phyloP scores from a whole-genome alignment of 2,113 vertebrate genomes.

The Balaeniceps rex region DNA sequence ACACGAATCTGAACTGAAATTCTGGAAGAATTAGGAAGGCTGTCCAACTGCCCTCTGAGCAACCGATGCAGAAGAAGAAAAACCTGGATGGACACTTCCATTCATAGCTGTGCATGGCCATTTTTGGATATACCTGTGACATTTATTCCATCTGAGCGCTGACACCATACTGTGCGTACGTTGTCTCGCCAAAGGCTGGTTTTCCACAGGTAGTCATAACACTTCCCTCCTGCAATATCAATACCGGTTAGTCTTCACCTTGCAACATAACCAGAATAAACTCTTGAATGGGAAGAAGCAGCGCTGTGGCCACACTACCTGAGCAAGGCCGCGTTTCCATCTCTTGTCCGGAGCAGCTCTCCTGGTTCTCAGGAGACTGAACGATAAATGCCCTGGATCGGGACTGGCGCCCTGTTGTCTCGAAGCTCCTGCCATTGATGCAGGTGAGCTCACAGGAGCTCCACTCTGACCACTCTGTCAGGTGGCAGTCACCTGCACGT shows the following conservation, averaged over 20 bases:
- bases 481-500: conserved; percentile 89
- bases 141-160: conserved; percentile 93
- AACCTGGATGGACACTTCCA: neutral
- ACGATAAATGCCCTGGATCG: conserved; percentile 87
- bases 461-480: conserved; percentile 95
- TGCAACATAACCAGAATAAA: neutral
- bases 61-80: neutral
- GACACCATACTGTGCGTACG: conserved; percentile 90
- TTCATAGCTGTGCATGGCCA: accelerated
- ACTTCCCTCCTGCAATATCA: conserved; percentile 84
- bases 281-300: neutral
- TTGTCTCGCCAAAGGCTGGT: conserved; percentile 89
- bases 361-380: conserved; percentile 84
- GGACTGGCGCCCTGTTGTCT: conserved; percentile 83
- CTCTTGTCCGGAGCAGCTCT: conserved; percentile 85
- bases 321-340: conserved; percentile 87
- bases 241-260: neutral
- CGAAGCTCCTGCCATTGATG: conserved; percentile 90
- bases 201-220: conserved; percentile 91
- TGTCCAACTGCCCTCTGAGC: neutral
- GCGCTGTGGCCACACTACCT: conserved; percentile 68
- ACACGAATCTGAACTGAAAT: neutral
- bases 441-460: conserved; percentile 94
- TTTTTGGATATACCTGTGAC: conserved; percentile 85
- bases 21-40: neutral